Evolutionary conservation across 2,888 invertebrate genomes (phyloP), one percentile per base, ranked within the genome.

Genomic region (Dolomedes plantarius): DNA sequence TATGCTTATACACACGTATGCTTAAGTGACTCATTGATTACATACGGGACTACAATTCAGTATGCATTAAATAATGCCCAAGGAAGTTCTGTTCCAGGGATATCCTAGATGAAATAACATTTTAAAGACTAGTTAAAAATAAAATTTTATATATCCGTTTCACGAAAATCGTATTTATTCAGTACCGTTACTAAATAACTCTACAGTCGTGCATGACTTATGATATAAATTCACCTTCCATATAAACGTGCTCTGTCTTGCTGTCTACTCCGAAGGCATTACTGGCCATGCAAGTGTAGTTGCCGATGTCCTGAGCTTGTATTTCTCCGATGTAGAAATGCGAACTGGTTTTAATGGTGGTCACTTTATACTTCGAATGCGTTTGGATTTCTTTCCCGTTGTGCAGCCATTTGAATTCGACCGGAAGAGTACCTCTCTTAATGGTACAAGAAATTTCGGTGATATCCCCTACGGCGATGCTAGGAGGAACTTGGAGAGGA

Each of bases 201-300:
- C n/a, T n/a, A n/a, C n/a, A n/a, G n/a, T n/a, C n/a, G n/a, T n/a
- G n/a, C n/a, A n/a, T n/a, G n/a, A n/a, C n/a, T n/a, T n/a, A n/a
- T n/a, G n/a, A n/a, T n/a, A n/a, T n/a, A n/a, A n/a, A n/a, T n/a
- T 41, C 75, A 87, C 87, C 83, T 62, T 87, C 83, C 27, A 87
- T 79, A 16, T 65, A 23, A 39, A 87, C 46, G 19, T 13, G 56
- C 67, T 56, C 82, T 1, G 78, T 78, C 13, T 69, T 72, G 7
- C 68, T 68, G n/a, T 83, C 87, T 0, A 31, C 29, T 5, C 87
- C 87, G 29, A 23, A 86, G 0, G 65, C 9, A 56, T 83, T 83
- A 19, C 9, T 41, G 11, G 80, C 87, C 0, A 36, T 31, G 19
- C 87, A 87, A 31, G 87, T 87, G 32, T 83, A 87, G 64, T 87